Percentiles rank a stretch among this genome's conserved stretches.
Evolutionary conservation across 2,113 vertebrate genomes (phyloP).

Genomic region (Corynorhinus townsendii): DNA sequence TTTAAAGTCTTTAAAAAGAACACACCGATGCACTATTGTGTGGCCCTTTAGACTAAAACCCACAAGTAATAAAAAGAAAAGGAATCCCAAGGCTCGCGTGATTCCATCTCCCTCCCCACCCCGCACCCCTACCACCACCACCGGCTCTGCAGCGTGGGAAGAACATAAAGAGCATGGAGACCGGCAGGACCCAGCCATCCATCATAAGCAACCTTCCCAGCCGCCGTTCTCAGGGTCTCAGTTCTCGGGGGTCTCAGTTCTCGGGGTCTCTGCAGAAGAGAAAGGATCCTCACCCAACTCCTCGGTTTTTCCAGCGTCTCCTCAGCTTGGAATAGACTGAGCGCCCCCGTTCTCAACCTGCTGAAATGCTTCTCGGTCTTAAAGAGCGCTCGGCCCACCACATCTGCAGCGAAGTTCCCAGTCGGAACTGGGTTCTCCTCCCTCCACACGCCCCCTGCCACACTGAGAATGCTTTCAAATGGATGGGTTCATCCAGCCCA

Average conservation of each 20-base stretch:
- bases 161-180: not conserved
- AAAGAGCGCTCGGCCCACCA: not conserved
- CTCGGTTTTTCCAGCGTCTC: not conserved
- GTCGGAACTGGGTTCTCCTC: not conserved
- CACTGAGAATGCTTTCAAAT: rapidly evolving
- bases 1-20: not conserved
- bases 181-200: not conserved
- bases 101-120: not conserved
- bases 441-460: not conserved
- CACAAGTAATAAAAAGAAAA: not conserved
- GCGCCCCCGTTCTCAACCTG: not conserved
- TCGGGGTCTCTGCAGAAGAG: not conserved
- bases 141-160: not conserved
- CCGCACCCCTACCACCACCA: no score
- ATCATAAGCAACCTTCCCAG: not conserved
- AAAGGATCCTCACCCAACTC: no score
- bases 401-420: not conserved
- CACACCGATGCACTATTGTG: not conserved
- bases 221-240: not conserved
- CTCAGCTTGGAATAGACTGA: not conserved
- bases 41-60: not conserved
- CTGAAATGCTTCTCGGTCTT: not conserved
- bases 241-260: not conserved
- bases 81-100: not conserved
- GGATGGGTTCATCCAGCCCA: not conserved